Percentiles rank a stretch among this genome's conserved stretches.
phyloP scores from a whole-genome alignment of 2,888 invertebrate genomes.

The Zaprionus lineosus region DNA sequence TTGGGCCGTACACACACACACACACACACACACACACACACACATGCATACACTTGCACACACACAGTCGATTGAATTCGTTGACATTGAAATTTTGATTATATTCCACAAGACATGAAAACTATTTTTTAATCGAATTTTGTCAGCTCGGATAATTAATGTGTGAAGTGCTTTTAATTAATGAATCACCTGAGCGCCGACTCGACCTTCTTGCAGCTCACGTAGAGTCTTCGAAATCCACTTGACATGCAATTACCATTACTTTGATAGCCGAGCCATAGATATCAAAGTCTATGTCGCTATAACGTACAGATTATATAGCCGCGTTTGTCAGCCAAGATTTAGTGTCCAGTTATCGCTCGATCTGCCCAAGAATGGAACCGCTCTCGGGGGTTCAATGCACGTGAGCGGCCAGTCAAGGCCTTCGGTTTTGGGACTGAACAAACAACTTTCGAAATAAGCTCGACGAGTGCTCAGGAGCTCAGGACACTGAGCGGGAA shows the following conservation, averaged over 20 bases:
- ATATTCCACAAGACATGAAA: conserved; percentile 38
- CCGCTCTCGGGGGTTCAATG: conserved; percentile 55
- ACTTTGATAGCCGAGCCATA: conserved; percentile 9
- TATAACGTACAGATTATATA: too few species aligned
- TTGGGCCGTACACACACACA: conserved; percentile 10
- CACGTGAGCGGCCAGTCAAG: conserved; percentile 44
- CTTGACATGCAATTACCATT: conserved; percentile 37
- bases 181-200: conserved; percentile 51
- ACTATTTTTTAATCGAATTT: conserved; percentile 47
- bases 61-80: conserved; percentile 16
- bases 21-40: conserved; percentile 18
- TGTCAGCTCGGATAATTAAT: conserved; percentile 58
- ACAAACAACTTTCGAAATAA: conserved; percentile 72
- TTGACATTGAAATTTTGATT: conserved; percentile 69
- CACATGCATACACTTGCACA: conserved; percentile 4
- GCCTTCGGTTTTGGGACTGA: conserved; percentile 52
- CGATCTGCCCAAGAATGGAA: conserved; percentile 26
- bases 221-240: conserved; percentile 6
- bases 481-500: conserved; percentile 29
- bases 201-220: conserved; percentile 47
- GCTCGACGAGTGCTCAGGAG: too few species aligned
- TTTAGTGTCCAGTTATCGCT: not conserved
- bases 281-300: too few species aligned
- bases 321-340: too few species aligned
- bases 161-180: conserved; percentile 47